A percentile compares a stretch with the other conserved stretches of the same genome.
phyloP scores from a whole-genome alignment of 2,113 vertebrate species.

The Neoarius graeffei region DNA sequence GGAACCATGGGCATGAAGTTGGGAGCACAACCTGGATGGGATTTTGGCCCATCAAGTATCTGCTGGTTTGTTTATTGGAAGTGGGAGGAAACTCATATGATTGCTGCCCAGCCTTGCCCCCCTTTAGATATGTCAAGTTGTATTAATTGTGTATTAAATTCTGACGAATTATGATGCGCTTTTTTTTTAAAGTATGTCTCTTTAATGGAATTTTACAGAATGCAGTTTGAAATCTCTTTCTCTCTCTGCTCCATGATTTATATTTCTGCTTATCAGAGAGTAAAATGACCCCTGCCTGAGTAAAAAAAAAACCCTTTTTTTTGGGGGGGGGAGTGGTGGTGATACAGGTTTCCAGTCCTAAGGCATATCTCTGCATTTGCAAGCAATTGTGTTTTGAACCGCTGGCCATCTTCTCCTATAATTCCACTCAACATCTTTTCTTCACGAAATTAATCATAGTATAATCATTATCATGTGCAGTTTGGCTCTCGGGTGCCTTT shows the following conservation, averaged over 20 bases:
- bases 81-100: not conserved
- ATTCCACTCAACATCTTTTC: not conserved
- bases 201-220: not conserved
- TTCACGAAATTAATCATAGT: not conserved
- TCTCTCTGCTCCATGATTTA: not conserved
- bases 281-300: not conserved
- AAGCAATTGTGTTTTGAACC: not conserved
- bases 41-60: not conserved
- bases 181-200: not conserved
- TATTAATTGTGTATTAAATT: not conserved
- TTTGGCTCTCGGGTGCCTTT: slow-evolving; percentile 1
- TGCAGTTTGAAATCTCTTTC: not conserved
- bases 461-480: not conserved
- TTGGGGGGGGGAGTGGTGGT: not conserved
- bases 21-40: not conserved
- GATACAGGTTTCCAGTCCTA: not conserved
- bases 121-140: not conserved
- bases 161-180: too few relatives aligned
- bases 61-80: not conserved
- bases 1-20: not conserved
- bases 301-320: not conserved
- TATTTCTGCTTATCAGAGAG: not conserved
- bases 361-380: not conserved
- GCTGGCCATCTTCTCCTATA: not conserved
- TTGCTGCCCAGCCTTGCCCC: not conserved